These are phyloP conservation scores for Pilophorus perplexus DNA, from an alignment of 2,888 invertebrate species.

Conservation along the genomic window DNA sequence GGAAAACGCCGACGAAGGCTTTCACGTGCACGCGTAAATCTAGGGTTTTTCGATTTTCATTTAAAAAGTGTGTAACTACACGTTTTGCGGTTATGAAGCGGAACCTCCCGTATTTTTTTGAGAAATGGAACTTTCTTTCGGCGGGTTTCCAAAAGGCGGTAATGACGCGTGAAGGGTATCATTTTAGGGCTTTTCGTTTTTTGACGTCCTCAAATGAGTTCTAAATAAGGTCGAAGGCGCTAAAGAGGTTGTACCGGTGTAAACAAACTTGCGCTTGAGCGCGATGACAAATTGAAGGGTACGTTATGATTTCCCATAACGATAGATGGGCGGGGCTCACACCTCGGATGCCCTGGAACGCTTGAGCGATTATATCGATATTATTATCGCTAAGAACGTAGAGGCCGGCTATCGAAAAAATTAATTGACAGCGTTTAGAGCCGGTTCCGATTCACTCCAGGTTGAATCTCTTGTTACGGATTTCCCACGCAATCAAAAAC, in stretches of 20 bases:
- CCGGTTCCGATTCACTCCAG: background rate
- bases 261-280: slow-evolving; percentile 24
- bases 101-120: no score
- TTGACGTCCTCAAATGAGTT: no score
- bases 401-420: slow-evolving; percentile 17
- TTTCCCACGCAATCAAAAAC: slow-evolving; percentile 41
- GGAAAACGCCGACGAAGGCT: no score
- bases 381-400: slow-evolving; percentile 2
- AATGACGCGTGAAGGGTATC: no score
- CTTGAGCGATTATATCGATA: slow-evolving; percentile 26
- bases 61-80: no score
- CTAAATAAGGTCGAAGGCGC: background rate
- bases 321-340: slow-evolving; percentile 34
- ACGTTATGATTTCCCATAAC: slow-evolving; percentile 33
- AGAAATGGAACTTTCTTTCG: no score
- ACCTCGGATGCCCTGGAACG: slow-evolving; percentile 19
- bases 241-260: slow-evolving; percentile 1
- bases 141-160: no score
- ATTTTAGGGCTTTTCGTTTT: no score
- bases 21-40: no score
- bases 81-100: no score
- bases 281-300: slow-evolving; percentile 38
- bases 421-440: slow-evolving; percentile 35
- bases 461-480: slow-evolving; percentile 16
- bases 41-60: no score